Base-by-base conservation (phyloP, 2,888 invertebrate species). In the Bellardia bayeri region DNA sequence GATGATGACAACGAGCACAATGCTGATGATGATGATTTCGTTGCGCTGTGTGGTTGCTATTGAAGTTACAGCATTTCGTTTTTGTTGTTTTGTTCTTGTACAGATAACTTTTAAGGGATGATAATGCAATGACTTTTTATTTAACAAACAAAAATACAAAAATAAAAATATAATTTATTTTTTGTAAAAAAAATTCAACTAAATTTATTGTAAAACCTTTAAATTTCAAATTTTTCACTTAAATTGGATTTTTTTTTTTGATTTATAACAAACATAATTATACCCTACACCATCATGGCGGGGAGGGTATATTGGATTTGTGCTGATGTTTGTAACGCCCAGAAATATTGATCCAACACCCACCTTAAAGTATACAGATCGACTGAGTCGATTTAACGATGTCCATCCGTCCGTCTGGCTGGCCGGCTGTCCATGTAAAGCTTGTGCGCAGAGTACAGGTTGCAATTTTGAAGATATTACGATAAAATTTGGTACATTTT, bases 21-120 rank as follows among this genome's bases (percentile, higher is more conserved):
- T 69, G 42, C 30, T 42, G 45, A 37, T 13, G 51, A 54, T 63
- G 63, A 58, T 75, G 61, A 69, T 54, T 79, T 54, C 30, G 51
- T 61, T 82, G 61, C 33, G 14, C n/a, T 68, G 33, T 16, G 23
- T 63, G 30, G 45, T 72, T 63, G 78, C 23, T 83, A 69, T 56
- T 63, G 66, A 71, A 81, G 71, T 72, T 81, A 63, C 81, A 51
- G 61, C 51, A 54, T 80, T 69, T 23, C 42, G 6, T 68, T 16
- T 51, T 23, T 64, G 13, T 30, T 23, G n/a, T 45, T 45, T 30
- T 23, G n/a, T 45, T 45, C 9, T 45, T 45, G 2, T 45, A 13
- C 13, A 13, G 45, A 13, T 45, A 45, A 54, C 45, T 76, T 76
- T 82, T 85, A 87, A 85, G 87, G 87, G 87, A 87, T 87, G 87